Evolutionary conservation across 2,888 invertebrate genomes (phyloP).

Genomic region (Xestia rhomboidea): DNA sequence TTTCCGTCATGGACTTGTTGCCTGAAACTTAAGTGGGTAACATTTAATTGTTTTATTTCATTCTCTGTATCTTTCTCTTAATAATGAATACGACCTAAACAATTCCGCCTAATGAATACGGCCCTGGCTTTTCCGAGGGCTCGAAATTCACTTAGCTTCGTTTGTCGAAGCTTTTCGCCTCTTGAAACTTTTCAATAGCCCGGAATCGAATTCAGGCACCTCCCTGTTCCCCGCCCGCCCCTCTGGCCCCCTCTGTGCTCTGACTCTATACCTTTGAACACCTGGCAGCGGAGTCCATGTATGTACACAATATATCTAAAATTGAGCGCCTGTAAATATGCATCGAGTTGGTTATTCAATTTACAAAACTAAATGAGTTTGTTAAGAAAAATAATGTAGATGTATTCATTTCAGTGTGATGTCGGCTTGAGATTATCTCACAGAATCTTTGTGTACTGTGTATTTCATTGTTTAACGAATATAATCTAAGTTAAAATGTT

Average conservation of each 20-base stretch:
- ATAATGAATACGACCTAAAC: slow-evolving; percentile 63
- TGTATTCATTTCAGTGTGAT: background rate
- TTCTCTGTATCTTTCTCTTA: background rate
- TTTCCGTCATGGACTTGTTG: background rate
- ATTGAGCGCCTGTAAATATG: slow-evolving; percentile 54
- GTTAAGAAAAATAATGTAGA: background rate
- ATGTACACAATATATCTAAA: slow-evolving; percentile 70
- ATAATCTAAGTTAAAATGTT: background rate
- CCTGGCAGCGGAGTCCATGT: slow-evolving; percentile 74
- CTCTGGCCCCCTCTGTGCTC: slow-evolving; percentile 32
- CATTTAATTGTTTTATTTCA: background rate
- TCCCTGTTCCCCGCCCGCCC: slow-evolving; percentile 67
- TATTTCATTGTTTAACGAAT: background rate
- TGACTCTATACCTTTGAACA: slow-evolving; percentile 74
- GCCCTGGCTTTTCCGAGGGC: slow-evolving; percentile 83
- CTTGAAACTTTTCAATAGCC: slow-evolving; percentile 91
- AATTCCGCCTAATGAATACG: slow-evolving; percentile 55
- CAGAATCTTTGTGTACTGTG: background rate
- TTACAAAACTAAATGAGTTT: slow-evolving; percentile 30
- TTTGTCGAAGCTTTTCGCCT: slow-evolving; percentile 91
- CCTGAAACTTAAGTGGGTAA: background rate
- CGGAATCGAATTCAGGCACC: slow-evolving; percentile 88
- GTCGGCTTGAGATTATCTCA: background rate
- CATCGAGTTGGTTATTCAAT: slow-evolving; percentile 39
- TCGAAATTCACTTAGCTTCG: slow-evolving; percentile 91